Conservation (phyloP, 2,888 invertebrate species). For the Hymenopus coronatus region DNA sequence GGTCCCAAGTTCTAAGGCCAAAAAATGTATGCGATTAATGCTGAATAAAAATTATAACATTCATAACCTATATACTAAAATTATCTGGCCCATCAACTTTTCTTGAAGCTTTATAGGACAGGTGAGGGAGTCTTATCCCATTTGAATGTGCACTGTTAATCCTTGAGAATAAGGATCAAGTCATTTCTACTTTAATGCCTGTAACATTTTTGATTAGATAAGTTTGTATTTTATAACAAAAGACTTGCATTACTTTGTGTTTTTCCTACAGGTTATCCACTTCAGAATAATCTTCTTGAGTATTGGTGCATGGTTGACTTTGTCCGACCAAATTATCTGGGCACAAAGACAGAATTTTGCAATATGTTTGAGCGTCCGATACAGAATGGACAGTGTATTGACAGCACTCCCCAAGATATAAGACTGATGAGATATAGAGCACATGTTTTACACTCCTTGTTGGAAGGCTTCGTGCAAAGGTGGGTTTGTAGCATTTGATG, state of each 20-base stretch:
- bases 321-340: conserved; percentile 95
- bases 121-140: too few relatives aligned
- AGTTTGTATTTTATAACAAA: too few relatives aligned
- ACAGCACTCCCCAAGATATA: conserved; percentile 92
- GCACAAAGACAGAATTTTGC: conserved; percentile 93
- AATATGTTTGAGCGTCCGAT: conserved; percentile 99
- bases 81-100: too few relatives aligned
- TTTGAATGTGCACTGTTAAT: too few relatives aligned
- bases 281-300: conserved; percentile 95
- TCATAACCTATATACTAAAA: too few relatives aligned
- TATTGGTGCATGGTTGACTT: conserved; percentile 99
- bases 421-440: conserved; percentile 92
- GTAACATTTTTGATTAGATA: too few relatives aligned
- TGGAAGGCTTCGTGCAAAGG: conserved; percentile 96
- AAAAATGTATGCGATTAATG: too few relatives aligned
- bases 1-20: too few relatives aligned
- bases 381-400: conserved; percentile 96
- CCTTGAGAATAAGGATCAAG: too few relatives aligned
- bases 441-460: conserved; percentile 89
- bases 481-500: conserved; percentile 39
- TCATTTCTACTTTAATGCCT: too few relatives aligned
- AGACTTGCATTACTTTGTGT: neutral
- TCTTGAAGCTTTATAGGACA: too few relatives aligned
- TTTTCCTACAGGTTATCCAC: conserved; percentile 72
- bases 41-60: too few relatives aligned